Percentiles rank a stretch among this genome's conserved stretches.
These are phyloP conservation scores for Rafetus swinhoei DNA, from an alignment of 2,113 vertebrate genomes.

Conservation along the genomic window DNA sequence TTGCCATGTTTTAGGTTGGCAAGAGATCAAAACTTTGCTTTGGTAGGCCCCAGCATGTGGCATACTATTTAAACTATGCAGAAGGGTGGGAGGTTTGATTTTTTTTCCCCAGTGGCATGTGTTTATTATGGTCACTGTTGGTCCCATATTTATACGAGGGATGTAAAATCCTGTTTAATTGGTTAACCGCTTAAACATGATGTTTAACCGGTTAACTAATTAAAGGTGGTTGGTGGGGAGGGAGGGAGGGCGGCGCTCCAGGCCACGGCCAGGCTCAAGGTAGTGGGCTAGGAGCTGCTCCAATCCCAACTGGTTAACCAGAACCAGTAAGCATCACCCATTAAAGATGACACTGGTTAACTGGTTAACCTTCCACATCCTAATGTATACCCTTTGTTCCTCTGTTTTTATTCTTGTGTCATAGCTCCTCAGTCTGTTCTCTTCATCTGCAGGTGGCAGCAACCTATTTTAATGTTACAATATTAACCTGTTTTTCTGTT, in stretches of 20 bases:
- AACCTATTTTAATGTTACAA: fast-evolving
- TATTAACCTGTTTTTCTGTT: fast-evolving
- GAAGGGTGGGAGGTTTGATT: background rate
- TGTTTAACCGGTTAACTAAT: too few species aligned
- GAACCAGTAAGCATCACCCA: too few species aligned
- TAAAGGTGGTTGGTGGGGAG: too few species aligned
- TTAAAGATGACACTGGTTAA: too few species aligned
- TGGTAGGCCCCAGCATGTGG: background rate
- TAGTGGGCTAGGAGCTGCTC: too few species aligned
- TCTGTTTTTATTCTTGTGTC: background rate
- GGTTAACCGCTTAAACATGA: too few species aligned
- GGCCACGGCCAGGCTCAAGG: too few species aligned
- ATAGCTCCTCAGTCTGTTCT: background rate
- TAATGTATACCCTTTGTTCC: background rate
- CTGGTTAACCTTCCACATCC: too few species aligned
- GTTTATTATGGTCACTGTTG: background rate
- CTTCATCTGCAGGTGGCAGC: background rate
- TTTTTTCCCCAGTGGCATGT: background rate
- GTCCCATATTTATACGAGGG: too few species aligned
- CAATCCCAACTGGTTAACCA: too few species aligned
- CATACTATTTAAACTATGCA: background rate
- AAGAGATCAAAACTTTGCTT: background rate
- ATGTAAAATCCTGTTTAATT: too few species aligned
- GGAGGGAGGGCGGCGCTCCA: too few species aligned
- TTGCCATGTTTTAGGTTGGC: background rate